A percentile compares a stretch with the other conserved stretches of the same genome.
These are phyloP conservation scores for Oligia fasciuncula DNA, from an alignment of 2,888 invertebrate species.

Conservation along the genomic window DNA sequence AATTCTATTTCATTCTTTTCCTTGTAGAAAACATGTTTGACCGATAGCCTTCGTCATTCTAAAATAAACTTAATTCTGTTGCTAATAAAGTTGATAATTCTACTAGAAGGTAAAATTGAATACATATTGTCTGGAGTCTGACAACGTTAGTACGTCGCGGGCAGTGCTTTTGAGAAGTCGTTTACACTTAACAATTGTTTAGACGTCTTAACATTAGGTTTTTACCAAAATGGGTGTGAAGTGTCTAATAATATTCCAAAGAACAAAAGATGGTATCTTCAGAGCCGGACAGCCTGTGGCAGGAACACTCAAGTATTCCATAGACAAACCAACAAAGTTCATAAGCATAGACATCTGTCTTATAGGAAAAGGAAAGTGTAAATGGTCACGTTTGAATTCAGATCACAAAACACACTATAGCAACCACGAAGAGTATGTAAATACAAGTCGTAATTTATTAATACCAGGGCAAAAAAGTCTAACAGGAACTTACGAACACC, in stretches of 20 bases:
- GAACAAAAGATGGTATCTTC: slow-evolving; percentile 54
- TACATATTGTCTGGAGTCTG: neutral
- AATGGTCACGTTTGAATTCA: too few relatives aligned
- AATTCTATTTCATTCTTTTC: neutral
- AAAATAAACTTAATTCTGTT: slow-evolving; percentile 12
- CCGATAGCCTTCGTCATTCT: neutral
- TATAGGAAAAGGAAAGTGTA: slow-evolving; percentile 63
- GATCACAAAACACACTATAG: too few relatives aligned
- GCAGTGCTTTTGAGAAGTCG: neutral
- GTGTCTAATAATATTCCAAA: slow-evolving; percentile 64
- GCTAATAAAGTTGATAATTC: neutral
- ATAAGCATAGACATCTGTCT: slow-evolving; percentile 58
- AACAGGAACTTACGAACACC: too few relatives aligned
- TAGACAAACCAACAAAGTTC: slow-evolving; percentile 63
- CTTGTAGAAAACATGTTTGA: slow-evolving; percentile 8
- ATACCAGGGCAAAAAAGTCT: too few relatives aligned
- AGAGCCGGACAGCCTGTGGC: slow-evolving; percentile 61
- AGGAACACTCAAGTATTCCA: slow-evolving; percentile 63
- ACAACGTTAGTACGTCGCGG: slow-evolving; percentile 1
- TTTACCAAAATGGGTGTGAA: slow-evolving; percentile 44
- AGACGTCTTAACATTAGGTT: neutral
- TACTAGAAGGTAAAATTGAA: neutral
- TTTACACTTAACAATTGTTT: neutral
- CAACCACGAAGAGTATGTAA: too few relatives aligned
- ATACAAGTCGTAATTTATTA: too few relatives aligned